Conservation (phyloP, 2,113 vertebrate species). For the Tachuris rubrigastra region DNA sequence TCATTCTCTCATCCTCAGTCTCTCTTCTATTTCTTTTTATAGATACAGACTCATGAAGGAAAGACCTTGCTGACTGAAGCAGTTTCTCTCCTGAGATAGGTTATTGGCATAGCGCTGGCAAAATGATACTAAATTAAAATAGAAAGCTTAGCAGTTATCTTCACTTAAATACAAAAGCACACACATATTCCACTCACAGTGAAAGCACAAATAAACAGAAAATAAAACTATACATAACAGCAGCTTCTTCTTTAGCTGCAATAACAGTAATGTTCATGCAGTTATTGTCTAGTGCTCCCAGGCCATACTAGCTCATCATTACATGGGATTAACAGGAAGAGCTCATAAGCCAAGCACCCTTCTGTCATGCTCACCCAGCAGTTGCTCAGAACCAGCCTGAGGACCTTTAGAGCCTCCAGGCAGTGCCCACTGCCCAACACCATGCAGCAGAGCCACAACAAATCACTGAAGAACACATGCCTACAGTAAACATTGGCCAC, state of each 20-base stretch:
- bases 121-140: background rate
- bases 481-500: background rate
- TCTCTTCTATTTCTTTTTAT: background rate
- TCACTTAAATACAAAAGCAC: background rate
- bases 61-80: background rate
- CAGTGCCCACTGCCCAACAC: background rate
- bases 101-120: background rate
- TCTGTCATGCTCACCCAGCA: background rate
- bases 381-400: background rate
- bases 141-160: background rate
- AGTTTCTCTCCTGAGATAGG: background rate
- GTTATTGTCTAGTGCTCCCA: background rate
- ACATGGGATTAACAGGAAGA: accelerated
- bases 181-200: background rate
- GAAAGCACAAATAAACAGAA: background rate
- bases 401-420: background rate
- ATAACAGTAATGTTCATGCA: background rate
- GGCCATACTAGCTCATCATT: background rate
- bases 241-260: background rate
- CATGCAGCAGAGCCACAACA: background rate
- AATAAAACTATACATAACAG: background rate
- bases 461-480: background rate
- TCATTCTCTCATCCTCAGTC: background rate
- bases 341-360: background rate
- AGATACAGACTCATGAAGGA: background rate